Evolutionary conservation across 2,888 invertebrate species (phyloP).

Genomic region (Chymomyza procnemis): DNA sequence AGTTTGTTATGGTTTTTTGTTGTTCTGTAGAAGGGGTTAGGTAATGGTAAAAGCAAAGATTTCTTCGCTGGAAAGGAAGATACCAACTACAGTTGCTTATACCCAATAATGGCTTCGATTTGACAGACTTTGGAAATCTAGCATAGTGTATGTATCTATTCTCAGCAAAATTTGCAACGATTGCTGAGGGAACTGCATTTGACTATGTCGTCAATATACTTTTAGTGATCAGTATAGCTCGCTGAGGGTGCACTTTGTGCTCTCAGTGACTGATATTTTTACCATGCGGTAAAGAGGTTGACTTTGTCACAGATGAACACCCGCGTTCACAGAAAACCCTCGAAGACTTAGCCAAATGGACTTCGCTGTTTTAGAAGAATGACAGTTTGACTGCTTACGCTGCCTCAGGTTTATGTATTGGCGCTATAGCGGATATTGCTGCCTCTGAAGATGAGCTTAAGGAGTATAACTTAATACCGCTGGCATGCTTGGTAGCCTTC

Average conservation of each 20-base stretch:
- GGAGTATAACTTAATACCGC: conserved; percentile 88
- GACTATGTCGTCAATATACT: too few species aligned
- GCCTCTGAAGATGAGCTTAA: conserved; percentile 94
- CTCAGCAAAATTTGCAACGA: too few species aligned
- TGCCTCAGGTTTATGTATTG: conserved; percentile 97
- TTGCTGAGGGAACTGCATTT: too few species aligned
- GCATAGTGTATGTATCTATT: too few species aligned
- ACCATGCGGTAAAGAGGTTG: conserved; percentile 89
- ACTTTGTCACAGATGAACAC: conserved; percentile 89
- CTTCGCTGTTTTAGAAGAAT: conserved; percentile 94
- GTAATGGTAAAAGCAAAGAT: too few species aligned
- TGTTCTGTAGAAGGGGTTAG: not conserved
- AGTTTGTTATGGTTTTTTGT: not conserved
- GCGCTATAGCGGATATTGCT: conserved; percentile 94
- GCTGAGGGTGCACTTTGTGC: too few species aligned
- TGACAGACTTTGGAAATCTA: too few species aligned
- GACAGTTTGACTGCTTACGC: conserved; percentile 96
- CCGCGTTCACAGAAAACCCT: conserved; percentile 88
- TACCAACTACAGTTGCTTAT: too few species aligned
- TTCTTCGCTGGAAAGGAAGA: too few species aligned
- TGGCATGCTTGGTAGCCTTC: conserved; percentile 94
- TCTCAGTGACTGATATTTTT: too few species aligned
- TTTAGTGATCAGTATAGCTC: too few species aligned
- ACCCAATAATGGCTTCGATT: too few species aligned
- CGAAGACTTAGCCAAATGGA: conserved; percentile 90